phyloP scores from a whole-genome alignment of 2,888 invertebrate genomes.

The Oconnorella tubifera region DNA sequence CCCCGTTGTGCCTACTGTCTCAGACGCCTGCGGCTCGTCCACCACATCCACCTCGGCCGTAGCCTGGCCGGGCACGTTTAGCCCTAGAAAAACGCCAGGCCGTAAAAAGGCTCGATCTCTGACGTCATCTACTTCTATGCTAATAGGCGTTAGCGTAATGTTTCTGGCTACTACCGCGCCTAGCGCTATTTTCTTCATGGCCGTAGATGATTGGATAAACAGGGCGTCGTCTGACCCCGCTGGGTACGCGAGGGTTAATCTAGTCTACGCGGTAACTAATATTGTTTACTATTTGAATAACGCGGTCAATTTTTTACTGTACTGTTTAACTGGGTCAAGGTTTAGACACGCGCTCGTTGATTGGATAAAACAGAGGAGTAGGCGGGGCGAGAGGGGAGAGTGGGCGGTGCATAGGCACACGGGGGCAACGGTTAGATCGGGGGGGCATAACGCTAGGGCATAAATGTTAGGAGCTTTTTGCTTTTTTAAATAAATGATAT shows the following conservation, averaged over 20 bases:
- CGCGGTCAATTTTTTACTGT: conserved; percentile 28
- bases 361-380: neutral
- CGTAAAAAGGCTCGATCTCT: conserved; percentile 2
- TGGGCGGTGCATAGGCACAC: neutral
- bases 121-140: conserved; percentile 26
- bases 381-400: neutral
- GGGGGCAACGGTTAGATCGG: neutral
- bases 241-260: neutral
- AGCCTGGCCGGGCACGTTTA: neutral
- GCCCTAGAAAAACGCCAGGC: neutral
- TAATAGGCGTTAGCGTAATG: conserved; percentile 22
- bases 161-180: conserved; percentile 28
- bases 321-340: conserved; percentile 25
- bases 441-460: no score
- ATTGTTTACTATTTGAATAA: conserved; percentile 24
- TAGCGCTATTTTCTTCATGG: conserved; percentile 19
- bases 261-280: conserved; percentile 22
- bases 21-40: no score
- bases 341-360: conserved; percentile 22
- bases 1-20: no score
- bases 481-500: no score
- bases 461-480: no score
- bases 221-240: neutral
- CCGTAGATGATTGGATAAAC: neutral
- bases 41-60: neutral